These are phyloP conservation scores for Gobio gobio DNA, from an alignment of 2,113 vertebrate genomes.

Conservation along the genomic window DNA sequence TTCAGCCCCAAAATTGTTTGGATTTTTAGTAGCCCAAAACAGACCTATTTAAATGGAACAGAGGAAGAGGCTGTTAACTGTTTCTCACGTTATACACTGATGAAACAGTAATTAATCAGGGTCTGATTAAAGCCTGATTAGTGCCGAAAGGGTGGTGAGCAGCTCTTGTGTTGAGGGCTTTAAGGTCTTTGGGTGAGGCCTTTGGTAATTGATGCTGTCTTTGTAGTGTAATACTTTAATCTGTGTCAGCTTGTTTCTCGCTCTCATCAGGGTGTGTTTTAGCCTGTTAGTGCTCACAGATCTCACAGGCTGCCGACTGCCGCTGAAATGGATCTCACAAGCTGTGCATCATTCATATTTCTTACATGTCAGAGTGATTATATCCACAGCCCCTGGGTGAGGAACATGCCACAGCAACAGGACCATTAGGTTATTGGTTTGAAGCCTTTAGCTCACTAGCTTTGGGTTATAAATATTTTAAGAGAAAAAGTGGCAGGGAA, in stretches of 20 bases:
- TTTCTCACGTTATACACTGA: constrained; percentile 13
- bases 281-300: neutral
- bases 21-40: constrained; percentile 10
- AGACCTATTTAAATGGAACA: constrained; percentile 22
- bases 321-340: constrained; percentile 7
- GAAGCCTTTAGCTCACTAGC: neutral
- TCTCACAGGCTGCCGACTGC: neutral
- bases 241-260: constrained; percentile 38
- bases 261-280: constrained; percentile 37
- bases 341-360: constrained; percentile 45
- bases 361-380: constrained; percentile 30
- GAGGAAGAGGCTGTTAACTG: constrained; percentile 8
- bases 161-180: constrained; percentile 27
- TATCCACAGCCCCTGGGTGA: constrained; percentile 25
- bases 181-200: constrained; percentile 42
- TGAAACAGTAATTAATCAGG: constrained; percentile 27
- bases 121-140: constrained; percentile 46
- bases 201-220: constrained; percentile 51
- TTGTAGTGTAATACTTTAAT: constrained; percentile 52
- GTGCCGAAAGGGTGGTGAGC: constrained; percentile 10
- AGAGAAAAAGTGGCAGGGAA: neutral
- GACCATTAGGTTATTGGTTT: constrained; percentile 29
- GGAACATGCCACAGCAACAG: constrained; percentile 8
- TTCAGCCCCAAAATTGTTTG: constrained; percentile 6
- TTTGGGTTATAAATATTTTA: constrained; percentile 39